Conservation (phyloP, 2,888 invertebrate genomes). For the Tiphia femorata region DNA sequence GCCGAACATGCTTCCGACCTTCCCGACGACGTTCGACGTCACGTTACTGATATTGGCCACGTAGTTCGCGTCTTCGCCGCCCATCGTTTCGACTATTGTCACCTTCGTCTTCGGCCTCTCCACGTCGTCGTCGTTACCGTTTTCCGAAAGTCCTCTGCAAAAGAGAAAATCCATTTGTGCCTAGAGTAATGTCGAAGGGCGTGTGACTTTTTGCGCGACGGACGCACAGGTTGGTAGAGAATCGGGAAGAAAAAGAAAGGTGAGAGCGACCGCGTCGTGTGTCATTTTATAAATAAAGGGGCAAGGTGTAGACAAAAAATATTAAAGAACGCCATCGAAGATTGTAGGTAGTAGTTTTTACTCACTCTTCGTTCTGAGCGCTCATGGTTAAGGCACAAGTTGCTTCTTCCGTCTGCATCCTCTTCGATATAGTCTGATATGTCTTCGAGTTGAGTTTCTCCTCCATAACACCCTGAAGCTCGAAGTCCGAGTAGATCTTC, state of each 20-base stretch:
- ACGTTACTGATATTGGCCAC: conserved; percentile 84
- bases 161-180: too few relatives aligned
- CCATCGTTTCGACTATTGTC: conserved; percentile 73
- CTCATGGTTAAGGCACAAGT: conserved; percentile 90
- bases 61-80: conserved; percentile 79
- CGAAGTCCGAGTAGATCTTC: conserved; percentile 99
- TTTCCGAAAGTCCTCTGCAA: conserved; percentile 65
- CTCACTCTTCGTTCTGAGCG: conserved; percentile 80
- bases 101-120: conserved; percentile 74
- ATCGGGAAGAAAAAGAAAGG: background rate
- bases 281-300: too few relatives aligned
- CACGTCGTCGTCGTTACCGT: conserved; percentile 74
- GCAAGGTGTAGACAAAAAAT: background rate
- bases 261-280: background rate
- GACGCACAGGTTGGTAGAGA: conserved; percentile 1
- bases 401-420: conserved; percentile 98
- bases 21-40: conserved; percentile 87
- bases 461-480: conserved; percentile 98
- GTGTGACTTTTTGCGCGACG: background rate
- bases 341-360: too few relatives aligned
- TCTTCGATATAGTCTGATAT: conserved; percentile 91
- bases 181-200: background rate
- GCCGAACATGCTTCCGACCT: conserved; percentile 90
- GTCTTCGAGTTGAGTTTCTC: conserved; percentile 96
- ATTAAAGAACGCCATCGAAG: background rate